Base-by-base conservation (phyloP, 2,888 invertebrate species). In the Cosmorhoe ocellata region DNA sequence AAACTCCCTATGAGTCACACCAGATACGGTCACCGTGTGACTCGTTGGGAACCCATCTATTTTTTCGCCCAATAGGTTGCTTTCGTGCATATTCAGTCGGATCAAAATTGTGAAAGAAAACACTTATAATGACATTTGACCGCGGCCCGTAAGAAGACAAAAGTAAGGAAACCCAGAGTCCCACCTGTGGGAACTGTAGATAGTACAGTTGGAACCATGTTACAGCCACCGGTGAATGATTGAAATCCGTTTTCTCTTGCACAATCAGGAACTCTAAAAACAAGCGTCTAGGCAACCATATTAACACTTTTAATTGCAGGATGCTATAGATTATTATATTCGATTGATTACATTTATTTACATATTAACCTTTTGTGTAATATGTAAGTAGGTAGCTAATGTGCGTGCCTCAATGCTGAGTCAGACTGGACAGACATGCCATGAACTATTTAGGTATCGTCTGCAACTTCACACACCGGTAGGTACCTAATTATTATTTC, bases 251-350 rank as follows among this genome's bases (percentile, higher is more conserved):
- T 40, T 40, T 40, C 22, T 4, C 11, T 30, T 40, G 22, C 22
- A 12, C 30, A 31, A 3, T 41, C 31, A 1, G 41, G 42, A 42
- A 42, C 13, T 10, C 13, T 33, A 42, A 42, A 18, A 39, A 13
- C 27, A 1, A 34, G 18, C 22, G 14, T 12, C 41, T 31, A 24
- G 27, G 26, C 9, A 31, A 26, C 42, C 4, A 26, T 24, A 37
- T 37, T 44, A 31, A 9, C 12, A 30, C 36, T 13, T 9, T 3
- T 9, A 45, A 45, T 45, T 26, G 12, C 45, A 38, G 45, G 45
- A 45, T 31, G 26, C 0, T 31, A 5, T 26, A 9, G 7, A 26
- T 44, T 44, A 37, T 3, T n/a, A 6, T 3, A 31, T 18, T 24
- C 33, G 27, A 27, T 34, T 28, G 9, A 18, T 26, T 41, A 31